Evolutionary conservation across 2,888 invertebrate species (phyloP).

Genomic region (Diplazon laetatorius): DNA sequence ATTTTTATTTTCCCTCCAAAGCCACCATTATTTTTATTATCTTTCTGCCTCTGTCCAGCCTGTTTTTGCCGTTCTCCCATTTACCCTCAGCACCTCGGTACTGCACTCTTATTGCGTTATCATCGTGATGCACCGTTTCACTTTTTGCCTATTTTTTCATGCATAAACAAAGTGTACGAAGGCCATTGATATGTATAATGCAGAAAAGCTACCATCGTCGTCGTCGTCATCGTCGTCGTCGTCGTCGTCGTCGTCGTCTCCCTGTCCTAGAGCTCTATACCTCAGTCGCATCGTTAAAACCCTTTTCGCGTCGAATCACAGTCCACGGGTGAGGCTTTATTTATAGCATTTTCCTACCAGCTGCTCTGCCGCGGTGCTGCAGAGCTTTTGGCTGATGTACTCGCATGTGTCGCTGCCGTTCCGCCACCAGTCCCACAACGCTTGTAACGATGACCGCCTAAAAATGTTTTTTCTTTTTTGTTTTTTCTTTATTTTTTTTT

Average conservation of each 20-base stretch:
- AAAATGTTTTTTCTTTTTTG: slow-evolving; percentile 46
- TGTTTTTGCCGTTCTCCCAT: not conserved
- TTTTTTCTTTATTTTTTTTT: too few relatives aligned
- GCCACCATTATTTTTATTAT: slow-evolving; percentile 3
- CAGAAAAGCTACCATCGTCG: not conserved
- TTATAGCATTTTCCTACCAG: slow-evolving; percentile 52
- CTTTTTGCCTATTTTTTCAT: not conserved
- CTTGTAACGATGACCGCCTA: slow-evolving; percentile 37
- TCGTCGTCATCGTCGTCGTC: not conserved
- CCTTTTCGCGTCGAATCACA: slow-evolving; percentile 42
- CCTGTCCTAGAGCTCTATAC: slow-evolving; percentile 2
- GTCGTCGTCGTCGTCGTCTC: not conserved
- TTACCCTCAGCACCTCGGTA: not conserved
- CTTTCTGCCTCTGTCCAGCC: not conserved
- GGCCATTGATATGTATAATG: slow-evolving; percentile 32
- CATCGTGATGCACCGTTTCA: not conserved
- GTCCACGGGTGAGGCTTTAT: slow-evolving; percentile 43
- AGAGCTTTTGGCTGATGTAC: slow-evolving; percentile 32
- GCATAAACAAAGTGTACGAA: slow-evolving; percentile 1
- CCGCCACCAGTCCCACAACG: slow-evolving; percentile 1
- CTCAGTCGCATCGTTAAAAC: slow-evolving; percentile 41
- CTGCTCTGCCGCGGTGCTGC: slow-evolving; percentile 29
- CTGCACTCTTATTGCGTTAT: slow-evolving; percentile 14
- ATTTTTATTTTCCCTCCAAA: not conserved
- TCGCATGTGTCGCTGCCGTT: slow-evolving; percentile 38